Percentiles rank a stretch among this genome's conserved stretches.
These are phyloP conservation scores for Megalonaias nervosa DNA, from an alignment of 1,140 invertebrate species.

Conservation along the genomic window DNA sequence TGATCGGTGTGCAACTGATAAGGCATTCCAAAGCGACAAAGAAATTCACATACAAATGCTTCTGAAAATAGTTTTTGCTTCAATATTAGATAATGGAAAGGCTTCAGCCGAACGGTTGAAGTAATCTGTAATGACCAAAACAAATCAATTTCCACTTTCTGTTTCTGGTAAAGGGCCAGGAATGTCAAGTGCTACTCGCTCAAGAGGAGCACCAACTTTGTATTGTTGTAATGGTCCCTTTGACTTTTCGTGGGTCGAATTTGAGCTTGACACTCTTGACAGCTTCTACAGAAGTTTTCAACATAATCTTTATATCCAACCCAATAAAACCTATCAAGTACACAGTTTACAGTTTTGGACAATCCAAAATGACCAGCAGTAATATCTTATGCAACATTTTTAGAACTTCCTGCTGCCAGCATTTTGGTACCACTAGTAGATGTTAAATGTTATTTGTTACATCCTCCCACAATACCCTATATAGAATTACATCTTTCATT, in stretches of 20 bases:
- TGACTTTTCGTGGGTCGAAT: slow-evolving; percentile 2
- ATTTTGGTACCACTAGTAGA: not conserved
- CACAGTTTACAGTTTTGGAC: slow-evolving; percentile 11
- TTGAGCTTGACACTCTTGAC: slow-evolving; percentile 26
- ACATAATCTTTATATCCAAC: slow-evolving; percentile 20
- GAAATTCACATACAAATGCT: slow-evolving; percentile 29
- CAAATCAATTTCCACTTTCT: slow-evolving; percentile 44
- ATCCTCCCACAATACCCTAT: slow-evolving; percentile 3
- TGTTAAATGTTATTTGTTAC: not conserved
- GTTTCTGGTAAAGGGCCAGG: slow-evolving; percentile 57
- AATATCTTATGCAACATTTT: slow-evolving; percentile 29
- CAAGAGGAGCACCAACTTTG: slow-evolving; percentile 39
- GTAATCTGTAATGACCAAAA: slow-evolving; percentile 52
- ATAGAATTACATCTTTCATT: slow-evolving; percentile 23
- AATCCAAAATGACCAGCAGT: slow-evolving; percentile 25
- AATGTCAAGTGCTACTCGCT: slow-evolving; percentile 57
- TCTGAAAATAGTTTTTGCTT: slow-evolving; percentile 32
- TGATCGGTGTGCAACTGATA: too few relatives aligned
- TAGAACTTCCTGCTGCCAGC: slow-evolving; percentile 7
- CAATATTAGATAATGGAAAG: slow-evolving; percentile 42
- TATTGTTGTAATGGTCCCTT: slow-evolving; percentile 17
- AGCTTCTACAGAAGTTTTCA: slow-evolving; percentile 13
- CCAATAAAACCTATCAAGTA: slow-evolving; percentile 24
- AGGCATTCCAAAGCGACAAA: too few relatives aligned
- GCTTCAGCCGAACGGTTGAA: slow-evolving; percentile 60